Evolutionary conservation across 2,113 vertebrate species (phyloP), one percentile per base, ranked within the genome.

Genomic region (Muntiacus muntjak): DNA sequence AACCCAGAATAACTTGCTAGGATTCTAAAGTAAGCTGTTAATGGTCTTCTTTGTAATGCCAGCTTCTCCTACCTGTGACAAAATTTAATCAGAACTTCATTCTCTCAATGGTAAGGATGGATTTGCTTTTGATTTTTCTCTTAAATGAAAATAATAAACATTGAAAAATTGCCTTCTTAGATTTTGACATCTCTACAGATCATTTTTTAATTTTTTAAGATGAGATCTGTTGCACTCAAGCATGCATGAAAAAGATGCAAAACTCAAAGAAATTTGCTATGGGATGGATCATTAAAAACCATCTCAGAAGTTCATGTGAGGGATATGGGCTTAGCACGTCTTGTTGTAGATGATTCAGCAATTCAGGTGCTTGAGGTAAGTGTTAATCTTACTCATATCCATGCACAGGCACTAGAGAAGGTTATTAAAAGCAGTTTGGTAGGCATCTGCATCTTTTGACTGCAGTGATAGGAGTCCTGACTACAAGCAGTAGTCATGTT

Each of bases 331-430:
- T 74, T 95, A 99, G 54, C 98, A 99, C 10, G 98, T 99, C 95
- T 94, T 98, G 0, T 98, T 78, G 0, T 98, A 98, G 85, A 99
- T 97, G 3, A 99, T 76, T 43, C 98, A 98, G 83, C 99, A 99
- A 52, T 99, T 99, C 57, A 99, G 93, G 62, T 99, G 83, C 92
- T 99, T 99, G 89, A 99, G 98, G 76, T 98, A 99, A 92, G 97
- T 99, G 97, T 99, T 98, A 0, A 99, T 98, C 96, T 99, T 99
- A 94, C 98, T 97, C 26, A 99, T 98, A 78, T 99, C 99, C 78
- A 98, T 97, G 33, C 98, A 99, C 13, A 99, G 96, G 94, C 99
- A 99, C 33, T 98, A 98, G 25, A 99, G 96, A 36, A 99, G 97
- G 28, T 98, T 99, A 97, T 99, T 99, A 92, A 99, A 99, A 71